These are phyloP conservation scores for Drosophila borealis DNA, from an alignment of 2,888 invertebrate genomes.

Conservation along the genomic window DNA sequence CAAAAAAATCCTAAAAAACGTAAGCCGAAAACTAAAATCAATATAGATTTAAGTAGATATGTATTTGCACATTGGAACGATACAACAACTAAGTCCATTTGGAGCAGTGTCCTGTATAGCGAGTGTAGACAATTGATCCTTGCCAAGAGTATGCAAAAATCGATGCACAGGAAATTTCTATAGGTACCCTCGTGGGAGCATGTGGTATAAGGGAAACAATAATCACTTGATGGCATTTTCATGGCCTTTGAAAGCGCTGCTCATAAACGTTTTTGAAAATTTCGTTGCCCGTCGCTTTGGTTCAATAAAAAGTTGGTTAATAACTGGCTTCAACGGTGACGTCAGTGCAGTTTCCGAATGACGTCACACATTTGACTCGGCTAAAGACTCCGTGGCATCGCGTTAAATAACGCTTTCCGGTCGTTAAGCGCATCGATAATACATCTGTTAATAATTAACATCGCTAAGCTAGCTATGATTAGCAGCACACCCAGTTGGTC, in stretches of 20 bases:
- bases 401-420: not conserved
- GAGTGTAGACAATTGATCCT: not conserved
- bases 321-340: not conserved
- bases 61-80: not conserved
- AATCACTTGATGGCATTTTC: not conserved
- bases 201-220: no score
- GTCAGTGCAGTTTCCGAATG: not conserved
- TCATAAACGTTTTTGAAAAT: constrained; percentile 1
- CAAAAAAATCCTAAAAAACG: no score
- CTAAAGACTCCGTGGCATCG: not conserved
- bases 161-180: not conserved
- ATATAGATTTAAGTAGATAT: not conserved
- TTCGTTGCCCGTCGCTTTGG: not conserved
- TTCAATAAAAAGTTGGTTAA: constrained; percentile 3
- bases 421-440: not conserved
- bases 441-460: constrained; percentile 1
- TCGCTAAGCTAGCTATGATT: not conserved
- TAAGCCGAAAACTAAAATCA: not conserved
- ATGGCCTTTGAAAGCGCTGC: constrained; percentile 1
- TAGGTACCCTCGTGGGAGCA: not conserved
- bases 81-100: not conserved
- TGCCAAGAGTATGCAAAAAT: not conserved
- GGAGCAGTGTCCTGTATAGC: not conserved
- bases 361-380: not conserved
- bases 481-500: not conserved